Evolutionary conservation across 2,888 invertebrate species (phyloP).

Genomic region (Eurois occulta): DNA sequence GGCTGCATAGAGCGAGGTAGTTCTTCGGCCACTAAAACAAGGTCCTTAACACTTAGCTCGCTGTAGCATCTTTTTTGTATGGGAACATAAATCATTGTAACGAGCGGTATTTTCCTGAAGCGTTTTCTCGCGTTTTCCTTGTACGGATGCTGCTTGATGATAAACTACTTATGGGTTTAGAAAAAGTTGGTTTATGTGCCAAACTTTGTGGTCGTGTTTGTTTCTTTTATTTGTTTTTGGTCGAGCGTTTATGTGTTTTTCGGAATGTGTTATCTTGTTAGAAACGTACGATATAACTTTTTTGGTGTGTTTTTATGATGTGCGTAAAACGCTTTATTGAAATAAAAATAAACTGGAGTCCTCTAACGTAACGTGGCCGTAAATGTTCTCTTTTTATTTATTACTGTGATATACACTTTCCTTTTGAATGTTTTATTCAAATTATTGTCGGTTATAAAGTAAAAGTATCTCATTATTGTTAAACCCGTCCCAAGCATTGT

Average conservation of each 20-base stretch:
- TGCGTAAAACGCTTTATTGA: constrained; percentile 52
- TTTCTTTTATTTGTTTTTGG: constrained; percentile 60
- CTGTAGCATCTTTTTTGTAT: constrained; percentile 79
- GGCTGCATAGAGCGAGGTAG: constrained; percentile 69
- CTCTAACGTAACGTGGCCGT: constrained; percentile 28
- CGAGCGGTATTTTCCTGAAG: constrained; percentile 80
- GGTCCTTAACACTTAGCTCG: constrained; percentile 73
- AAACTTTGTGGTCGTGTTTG: constrained; percentile 54
- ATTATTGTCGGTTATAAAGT: constrained; percentile 28
- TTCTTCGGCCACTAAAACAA: constrained; percentile 77
- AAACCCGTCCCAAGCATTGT: neutral
- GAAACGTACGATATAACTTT: constrained; percentile 15
- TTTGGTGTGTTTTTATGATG: constrained; percentile 38
- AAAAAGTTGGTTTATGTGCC: constrained; percentile 66
- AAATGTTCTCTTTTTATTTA: constrained; percentile 46
- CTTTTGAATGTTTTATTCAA: constrained; percentile 34
- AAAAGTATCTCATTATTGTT: constrained; percentile 32
- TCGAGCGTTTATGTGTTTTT: constrained; percentile 54
- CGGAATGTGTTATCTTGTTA: constrained; percentile 30
- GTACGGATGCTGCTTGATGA: constrained; percentile 68
- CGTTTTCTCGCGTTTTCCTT: constrained; percentile 85
- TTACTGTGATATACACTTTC: constrained; percentile 27
- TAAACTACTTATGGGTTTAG: constrained; percentile 65
- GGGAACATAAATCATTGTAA: constrained; percentile 86
- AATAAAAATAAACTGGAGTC: constrained; percentile 40